phyloP scores from a whole-genome alignment of 2,888 invertebrate species.

The Oxytorus armatus region DNA sequence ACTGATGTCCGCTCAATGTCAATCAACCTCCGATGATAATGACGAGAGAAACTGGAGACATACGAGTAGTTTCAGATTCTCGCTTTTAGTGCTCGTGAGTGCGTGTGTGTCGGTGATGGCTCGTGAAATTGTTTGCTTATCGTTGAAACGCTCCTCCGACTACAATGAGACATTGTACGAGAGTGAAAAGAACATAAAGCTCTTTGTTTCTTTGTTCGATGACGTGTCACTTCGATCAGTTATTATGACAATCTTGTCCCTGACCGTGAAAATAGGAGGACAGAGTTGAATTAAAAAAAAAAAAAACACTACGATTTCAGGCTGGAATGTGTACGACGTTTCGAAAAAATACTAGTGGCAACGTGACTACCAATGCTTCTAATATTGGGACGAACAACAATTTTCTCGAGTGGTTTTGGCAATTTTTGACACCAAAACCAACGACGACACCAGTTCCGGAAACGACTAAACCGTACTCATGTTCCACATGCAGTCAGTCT shows the following conservation, averaged over 20 bases:
- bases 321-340: not conserved
- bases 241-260: not conserved
- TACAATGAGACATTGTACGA: not conserved
- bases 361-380: conserved; percentile 10
- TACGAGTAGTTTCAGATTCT: too few relatives aligned
- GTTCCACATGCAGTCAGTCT: conserved; percentile 86
- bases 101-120: not conserved
- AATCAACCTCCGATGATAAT: conserved; percentile 3
- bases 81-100: not conserved
- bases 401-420: conserved; percentile 73
- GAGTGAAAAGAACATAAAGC: not conserved
- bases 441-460: conserved; percentile 76
- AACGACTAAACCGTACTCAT: conserved; percentile 83
- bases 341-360: not conserved
- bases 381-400: conserved; percentile 67
- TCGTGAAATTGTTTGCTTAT: not conserved
- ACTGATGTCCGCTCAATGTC: conserved; percentile 1
- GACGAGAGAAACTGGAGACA: not conserved
- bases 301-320: conserved; percentile 20
- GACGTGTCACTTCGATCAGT: conserved; percentile 23
- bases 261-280: conserved; percentile 28
- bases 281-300: not conserved
- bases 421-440: conserved; percentile 69
- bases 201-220: conserved; percentile 8
- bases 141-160: conserved; percentile 1